phyloP scores from a whole-genome alignment of 2,888 invertebrate genomes.

The Eristalis tenax region DNA sequence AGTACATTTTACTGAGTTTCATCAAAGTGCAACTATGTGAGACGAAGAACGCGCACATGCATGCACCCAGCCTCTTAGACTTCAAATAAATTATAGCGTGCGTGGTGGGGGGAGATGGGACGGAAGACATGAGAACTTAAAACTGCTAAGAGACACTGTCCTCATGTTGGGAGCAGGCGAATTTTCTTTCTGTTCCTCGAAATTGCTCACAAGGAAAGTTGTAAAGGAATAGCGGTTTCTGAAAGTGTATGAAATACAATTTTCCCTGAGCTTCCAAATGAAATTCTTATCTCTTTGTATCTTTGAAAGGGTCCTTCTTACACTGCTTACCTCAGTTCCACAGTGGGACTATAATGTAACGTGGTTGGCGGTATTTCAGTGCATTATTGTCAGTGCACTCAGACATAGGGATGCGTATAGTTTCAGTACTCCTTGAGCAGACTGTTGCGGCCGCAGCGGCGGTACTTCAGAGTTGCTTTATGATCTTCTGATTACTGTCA shows the following conservation, averaged over 20 bases:
- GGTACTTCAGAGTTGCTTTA: neutral
- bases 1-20: conserved; percentile 59
- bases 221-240: neutral
- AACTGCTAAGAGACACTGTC: conserved; percentile 29
- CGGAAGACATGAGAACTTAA: no score
- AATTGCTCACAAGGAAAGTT: conserved; percentile 28
- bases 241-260: conserved; percentile 30
- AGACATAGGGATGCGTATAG: neutral
- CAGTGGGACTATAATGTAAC: neutral
- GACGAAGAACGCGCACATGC: neutral
- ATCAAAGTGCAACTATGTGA: conserved; percentile 60
- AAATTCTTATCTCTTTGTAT: conserved; percentile 34
- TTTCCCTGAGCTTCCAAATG: conserved; percentile 30
- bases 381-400: conserved; percentile 1
- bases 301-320: neutral
- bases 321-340: neutral
- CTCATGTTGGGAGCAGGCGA: conserved; percentile 6
- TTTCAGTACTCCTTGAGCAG: neutral
- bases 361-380: neutral
- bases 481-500: neutral
- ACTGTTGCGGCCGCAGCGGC: neutral
- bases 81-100: conserved; percentile 13
- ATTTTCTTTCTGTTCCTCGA: neutral
- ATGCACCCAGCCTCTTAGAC: neutral
- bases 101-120: neutral